Base-by-base conservation (phyloP, 1,140 invertebrate species). In the Leguminivora glycinivorella region DNA sequence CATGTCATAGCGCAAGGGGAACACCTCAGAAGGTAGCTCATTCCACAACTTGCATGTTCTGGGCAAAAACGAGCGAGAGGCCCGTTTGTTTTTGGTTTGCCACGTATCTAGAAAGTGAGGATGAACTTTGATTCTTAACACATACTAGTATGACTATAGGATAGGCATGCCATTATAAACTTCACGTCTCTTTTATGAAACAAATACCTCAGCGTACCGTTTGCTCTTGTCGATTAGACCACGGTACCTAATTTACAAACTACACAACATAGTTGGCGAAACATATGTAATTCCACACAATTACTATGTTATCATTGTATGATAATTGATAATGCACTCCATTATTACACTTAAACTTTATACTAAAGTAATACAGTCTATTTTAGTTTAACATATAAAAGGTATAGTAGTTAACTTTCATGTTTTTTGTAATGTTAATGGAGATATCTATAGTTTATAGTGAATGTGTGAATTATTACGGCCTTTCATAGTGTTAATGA, bases 241-340 rank as follows among this genome's bases (percentile, higher is more conserved):
- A 22, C 47, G 3, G 6, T 1, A 52, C 47, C 1, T 52, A 52
- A 52, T 22, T 52, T 52, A 52, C 47, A 22, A 52, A 52, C 47
- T 52, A 52, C 47, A 52, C 47, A 52, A 52, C 47, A 52, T 52
- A 52, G 47, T 52, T 52, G 47, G 4, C 47, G 47, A 52, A 52
- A 52, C 47, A 52, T 52, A 52, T 52, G 47, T 52, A 52, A 52
- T 52, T 22, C 47, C 10, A 52, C 19, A 52, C 19, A 52, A 52
- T 52, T 52, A 52, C 19, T 52, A 52, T 52, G 47, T 52, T 52
- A 52, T 52, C 47, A 52, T 52, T 52, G 47, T 52, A 52, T 52
- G 47, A 52, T 52, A 52, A 52, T 52, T 52, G 47, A 52, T 52
- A 52, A 52, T 52, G 10, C 6, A 1, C 6, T 52, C 0, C 9